Evolutionary conservation across 2,113 vertebrate genomes (phyloP).

Genomic region (Emydocephalus ijimae): DNA sequence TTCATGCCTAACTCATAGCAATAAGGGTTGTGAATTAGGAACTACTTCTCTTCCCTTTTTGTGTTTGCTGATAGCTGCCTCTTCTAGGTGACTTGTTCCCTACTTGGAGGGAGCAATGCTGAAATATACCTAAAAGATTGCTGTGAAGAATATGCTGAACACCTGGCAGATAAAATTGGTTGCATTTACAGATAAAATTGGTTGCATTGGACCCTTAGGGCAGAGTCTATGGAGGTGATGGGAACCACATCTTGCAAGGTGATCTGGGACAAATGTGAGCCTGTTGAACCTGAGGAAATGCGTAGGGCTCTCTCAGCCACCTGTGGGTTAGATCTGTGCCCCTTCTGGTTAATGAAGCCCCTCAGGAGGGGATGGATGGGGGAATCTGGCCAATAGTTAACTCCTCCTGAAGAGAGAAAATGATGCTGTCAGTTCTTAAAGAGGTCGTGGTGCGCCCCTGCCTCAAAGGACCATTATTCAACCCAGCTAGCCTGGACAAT

Average conservation of each 20-base stretch:
- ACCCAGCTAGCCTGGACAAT: not conserved
- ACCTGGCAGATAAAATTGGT: not conserved
- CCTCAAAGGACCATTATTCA: not conserved
- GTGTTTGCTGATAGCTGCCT: not conserved
- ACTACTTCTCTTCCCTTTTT: not conserved
- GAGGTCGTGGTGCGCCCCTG: not conserved
- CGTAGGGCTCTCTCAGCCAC: not conserved
- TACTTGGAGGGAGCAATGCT: not conserved
- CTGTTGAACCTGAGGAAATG: not conserved
- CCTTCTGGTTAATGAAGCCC: not conserved
- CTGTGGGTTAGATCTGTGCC: not conserved
- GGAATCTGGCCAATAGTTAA: not conserved
- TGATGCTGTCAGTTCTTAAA: not conserved
- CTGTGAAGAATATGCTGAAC: not conserved
- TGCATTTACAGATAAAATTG: not conserved
- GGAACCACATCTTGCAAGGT: not conserved
- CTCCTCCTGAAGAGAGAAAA: not conserved
- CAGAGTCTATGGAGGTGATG: not conserved
- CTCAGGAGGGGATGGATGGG: not conserved
- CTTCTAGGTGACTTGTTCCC: not conserved
- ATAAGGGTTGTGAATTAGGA: not conserved
- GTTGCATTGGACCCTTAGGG: not conserved
- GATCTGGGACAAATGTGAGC: not conserved
- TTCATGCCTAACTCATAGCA: not conserved
- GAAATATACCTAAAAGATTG: not conserved